Evolutionary conservation across 1,140 invertebrate species (phyloP), one percentile per base, ranked within the genome.

Genomic region (Saxidomus purpurata): DNA sequence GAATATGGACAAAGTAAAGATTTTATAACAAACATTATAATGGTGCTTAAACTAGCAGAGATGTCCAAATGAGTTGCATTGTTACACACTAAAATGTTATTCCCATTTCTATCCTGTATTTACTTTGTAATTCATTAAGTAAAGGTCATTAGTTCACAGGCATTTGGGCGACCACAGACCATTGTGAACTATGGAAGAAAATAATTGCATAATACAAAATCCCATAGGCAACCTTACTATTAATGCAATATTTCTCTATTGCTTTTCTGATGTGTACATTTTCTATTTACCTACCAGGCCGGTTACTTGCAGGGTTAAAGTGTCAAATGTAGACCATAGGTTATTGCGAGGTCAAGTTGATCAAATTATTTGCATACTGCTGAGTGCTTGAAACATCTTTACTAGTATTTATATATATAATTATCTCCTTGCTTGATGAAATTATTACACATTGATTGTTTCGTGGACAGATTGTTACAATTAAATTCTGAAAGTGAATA

Each of bases 271-370:
- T 38, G 80, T 82, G 52, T 82, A 36, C 17, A 59, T 63, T n/a
- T 40, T 28, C 28, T 63, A 63, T 67, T 87, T 79, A 63, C 71
- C 74, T 87, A 52, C 4, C 43, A 43, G 28, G 19, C 52, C 47
- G 80, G 80, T 38, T 77, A 89, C 38, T 61, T n/a, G 63, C 31
- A 25, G 67, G 69, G 88, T 61, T 61, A 61, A 89, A 81, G 67
- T 89, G 87, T 89, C 87, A 89, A 49, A 74, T 36, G 28, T 38
- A 89, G 87, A 89, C 74, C 87, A 89, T 79, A 89, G 87, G 87
- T 89, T 71, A 81, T 17, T 9, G n/a, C 19, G 31, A 89, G 87
- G 77, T 89, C 87, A 89, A n/a, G 13, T 67, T 74, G 43, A 55
- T 77, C 85, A 77, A 87, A 59, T 28, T 87, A 87, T 87, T 87